Evolutionary conservation across 2,113 vertebrate species (phyloP), one percentile per base, ranked within the genome.

Genomic region (Mohoua ochrocephala): DNA sequence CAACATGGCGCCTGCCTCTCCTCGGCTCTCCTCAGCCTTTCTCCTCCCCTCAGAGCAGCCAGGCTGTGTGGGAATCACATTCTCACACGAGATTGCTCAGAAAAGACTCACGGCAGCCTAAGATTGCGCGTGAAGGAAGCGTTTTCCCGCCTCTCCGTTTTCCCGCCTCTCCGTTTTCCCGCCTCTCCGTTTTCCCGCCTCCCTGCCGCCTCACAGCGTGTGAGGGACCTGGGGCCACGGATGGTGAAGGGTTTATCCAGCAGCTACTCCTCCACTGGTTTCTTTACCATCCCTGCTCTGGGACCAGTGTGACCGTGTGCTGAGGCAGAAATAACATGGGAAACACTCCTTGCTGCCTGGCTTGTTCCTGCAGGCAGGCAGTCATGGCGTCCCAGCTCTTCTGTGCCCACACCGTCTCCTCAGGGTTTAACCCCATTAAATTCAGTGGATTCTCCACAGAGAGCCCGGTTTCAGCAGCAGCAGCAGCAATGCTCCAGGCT

Each of bases 211-310:
- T 20, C 57, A 49, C 37, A 16, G 61, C 22, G 1, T 2, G 0
- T 23, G 82, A 81, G 67, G 31, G n/a, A 2, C 2, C 3, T 3
- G 3, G 3, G 3, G 5, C 31, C 0, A 0, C 0, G 0, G 10
- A 7, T 8, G 28, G 44, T 3, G 19, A 12, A 6, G 3, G 22
- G 13, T 26, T 75, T 13, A 30, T 23, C 33, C 68, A 7, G 0
- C n/a, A 45, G 13, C 26, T 33, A 7, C 16, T 39, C 30, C 63
- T 18, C 15, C 26, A 1, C 26, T 15, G 20, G 2, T 10, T 21
- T 41, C 70, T 59, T 41, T 30, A 8, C 52, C 33, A 6, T 59
- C 39, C 20, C 19, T 45, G 16, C 20, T 52, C 30, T 12, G 14
- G 18, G 15, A 31, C 7, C 3, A 20, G 13, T 13, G 52, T 53